phyloP scores from a whole-genome alignment of 2,888 invertebrate species.

The Zeuzera pyrina region DNA sequence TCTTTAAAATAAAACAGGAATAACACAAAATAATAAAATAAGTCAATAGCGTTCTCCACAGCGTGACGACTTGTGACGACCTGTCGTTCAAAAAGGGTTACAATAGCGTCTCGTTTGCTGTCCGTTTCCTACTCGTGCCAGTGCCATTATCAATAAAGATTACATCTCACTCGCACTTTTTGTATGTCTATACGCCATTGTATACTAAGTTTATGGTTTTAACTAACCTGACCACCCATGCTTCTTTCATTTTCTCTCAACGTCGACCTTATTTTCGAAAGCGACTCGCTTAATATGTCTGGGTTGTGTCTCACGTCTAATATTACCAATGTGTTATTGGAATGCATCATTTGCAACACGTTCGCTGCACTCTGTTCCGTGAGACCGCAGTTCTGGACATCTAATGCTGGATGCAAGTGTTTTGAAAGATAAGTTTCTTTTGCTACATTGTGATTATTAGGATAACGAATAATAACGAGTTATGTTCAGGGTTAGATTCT shows the following conservation, averaged over 20 bases:
- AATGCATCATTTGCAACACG: slow-evolving; percentile 73
- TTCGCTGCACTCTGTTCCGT: slow-evolving; percentile 73
- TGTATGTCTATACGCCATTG: neutral
- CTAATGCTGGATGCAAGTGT: slow-evolving; percentile 64
- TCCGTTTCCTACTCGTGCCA: too few species aligned
- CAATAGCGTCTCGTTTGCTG: too few species aligned
- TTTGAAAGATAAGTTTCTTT: neutral
- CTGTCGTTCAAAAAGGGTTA: too few species aligned
- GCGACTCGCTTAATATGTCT: slow-evolving; percentile 57
- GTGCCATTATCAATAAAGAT: too few species aligned
- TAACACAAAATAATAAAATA: too few species aligned
- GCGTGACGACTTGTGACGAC: too few species aligned
- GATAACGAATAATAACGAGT: too few species aligned
- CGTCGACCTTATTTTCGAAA: slow-evolving; percentile 56
- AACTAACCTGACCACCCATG: slow-evolving; percentile 53
- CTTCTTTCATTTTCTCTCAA: slow-evolving; percentile 54
- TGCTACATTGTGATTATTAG: too few species aligned
- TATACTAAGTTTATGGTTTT: neutral
- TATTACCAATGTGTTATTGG: slow-evolving; percentile 78
- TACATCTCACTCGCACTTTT: too few species aligned
- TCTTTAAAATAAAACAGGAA: too few species aligned
- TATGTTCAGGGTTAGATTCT: too few species aligned
- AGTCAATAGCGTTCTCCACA: too few species aligned
- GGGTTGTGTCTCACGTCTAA: slow-evolving; percentile 78
- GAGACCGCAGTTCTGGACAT: slow-evolving; percentile 83